A percentile compares a stretch with the other conserved stretches of the same genome.
Conservation (phyloP, 2,888 invertebrate genomes). For the Tetramorium bicarinatum region DNA sequence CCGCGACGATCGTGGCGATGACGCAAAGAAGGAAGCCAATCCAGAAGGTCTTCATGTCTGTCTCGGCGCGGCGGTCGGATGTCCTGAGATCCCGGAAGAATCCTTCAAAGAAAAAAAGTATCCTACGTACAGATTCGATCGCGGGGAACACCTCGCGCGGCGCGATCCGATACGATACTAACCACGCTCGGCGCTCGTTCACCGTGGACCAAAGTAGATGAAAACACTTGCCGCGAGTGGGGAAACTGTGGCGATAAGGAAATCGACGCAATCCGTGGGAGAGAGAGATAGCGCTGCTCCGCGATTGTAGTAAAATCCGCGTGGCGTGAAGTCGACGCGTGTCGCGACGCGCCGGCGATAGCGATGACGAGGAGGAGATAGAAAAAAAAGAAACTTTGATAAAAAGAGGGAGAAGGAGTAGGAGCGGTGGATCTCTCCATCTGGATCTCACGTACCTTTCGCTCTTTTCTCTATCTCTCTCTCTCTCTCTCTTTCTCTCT, state of each 20-base stretch:
- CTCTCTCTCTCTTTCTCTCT: neutral
- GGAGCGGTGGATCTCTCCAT: neutral
- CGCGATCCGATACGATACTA: constrained; percentile 73
- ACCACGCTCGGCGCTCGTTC: constrained; percentile 57
- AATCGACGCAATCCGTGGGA: constrained; percentile 59
- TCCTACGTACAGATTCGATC: constrained; percentile 14
- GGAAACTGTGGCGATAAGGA: constrained; percentile 75
- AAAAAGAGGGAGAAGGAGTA: neutral
- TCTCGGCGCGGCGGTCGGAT: neutral
- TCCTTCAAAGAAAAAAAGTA: neutral
- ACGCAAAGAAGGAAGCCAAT: constrained; percentile 66
- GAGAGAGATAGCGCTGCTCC: constrained; percentile 19
- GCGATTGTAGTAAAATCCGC: constrained; percentile 23
- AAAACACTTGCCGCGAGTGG: constrained; percentile 77
- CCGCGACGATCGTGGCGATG: constrained; percentile 59
- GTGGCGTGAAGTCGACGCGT: neutral
- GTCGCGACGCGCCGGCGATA: neutral
- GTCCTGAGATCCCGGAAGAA: neutral
- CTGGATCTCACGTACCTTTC: neutral
- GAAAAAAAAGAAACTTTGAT: neutral
- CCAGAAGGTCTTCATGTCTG: constrained; percentile 55
- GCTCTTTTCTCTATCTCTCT: neutral
- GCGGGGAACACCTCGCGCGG: constrained; percentile 44
- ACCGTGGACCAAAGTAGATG: constrained; percentile 64
- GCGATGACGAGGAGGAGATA: neutral